Evolutionary conservation across 2,888 invertebrate genomes (phyloP).

Genomic region (Aleiodes leptofemur): DNA sequence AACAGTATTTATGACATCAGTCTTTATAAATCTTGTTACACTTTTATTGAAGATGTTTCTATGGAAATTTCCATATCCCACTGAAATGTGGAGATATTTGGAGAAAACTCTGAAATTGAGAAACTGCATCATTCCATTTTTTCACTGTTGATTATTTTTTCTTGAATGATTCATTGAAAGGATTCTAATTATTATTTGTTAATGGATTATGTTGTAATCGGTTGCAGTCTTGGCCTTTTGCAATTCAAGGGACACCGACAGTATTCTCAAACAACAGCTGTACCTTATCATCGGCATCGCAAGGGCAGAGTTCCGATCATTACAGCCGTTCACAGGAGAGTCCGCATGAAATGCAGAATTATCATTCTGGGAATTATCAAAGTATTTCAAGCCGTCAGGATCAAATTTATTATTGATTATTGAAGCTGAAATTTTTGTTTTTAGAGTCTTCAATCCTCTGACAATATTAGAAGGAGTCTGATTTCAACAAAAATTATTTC

Average conservation of each 20-base stretch:
- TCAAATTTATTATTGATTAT: constrained; percentile 62
- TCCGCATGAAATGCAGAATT: constrained; percentile 61
- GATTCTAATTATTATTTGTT: not conserved
- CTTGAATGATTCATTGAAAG: not conserved
- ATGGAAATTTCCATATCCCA: too few species aligned
- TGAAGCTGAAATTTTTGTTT: too few species aligned
- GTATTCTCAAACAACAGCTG: constrained; percentile 66
- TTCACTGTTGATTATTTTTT: not conserved
- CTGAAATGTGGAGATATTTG: constrained; percentile 7
- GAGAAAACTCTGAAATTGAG: not conserved
- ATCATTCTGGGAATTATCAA: constrained; percentile 63
- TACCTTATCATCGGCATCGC: constrained; percentile 63
- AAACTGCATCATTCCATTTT: too few species aligned
- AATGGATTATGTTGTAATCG: not conserved
- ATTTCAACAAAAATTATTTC: too few species aligned
- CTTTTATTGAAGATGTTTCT: too few species aligned
- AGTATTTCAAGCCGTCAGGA: constrained; percentile 60
- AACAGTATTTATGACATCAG: not conserved
- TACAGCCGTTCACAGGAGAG: constrained; percentile 61
- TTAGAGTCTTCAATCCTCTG: too few species aligned
- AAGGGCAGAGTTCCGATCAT: constrained; percentile 57
- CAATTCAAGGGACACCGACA: constrained; percentile 78
- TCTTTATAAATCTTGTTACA: not conserved
- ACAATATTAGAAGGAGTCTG: too few species aligned
- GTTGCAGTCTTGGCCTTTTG: constrained; percentile 89